A percentile compares a stretch with the other conserved stretches of the same genome.
Evolutionary conservation across 2,797 vertebrate species (phyloP).

Genomic region (Anolis apletophallus): DNA sequence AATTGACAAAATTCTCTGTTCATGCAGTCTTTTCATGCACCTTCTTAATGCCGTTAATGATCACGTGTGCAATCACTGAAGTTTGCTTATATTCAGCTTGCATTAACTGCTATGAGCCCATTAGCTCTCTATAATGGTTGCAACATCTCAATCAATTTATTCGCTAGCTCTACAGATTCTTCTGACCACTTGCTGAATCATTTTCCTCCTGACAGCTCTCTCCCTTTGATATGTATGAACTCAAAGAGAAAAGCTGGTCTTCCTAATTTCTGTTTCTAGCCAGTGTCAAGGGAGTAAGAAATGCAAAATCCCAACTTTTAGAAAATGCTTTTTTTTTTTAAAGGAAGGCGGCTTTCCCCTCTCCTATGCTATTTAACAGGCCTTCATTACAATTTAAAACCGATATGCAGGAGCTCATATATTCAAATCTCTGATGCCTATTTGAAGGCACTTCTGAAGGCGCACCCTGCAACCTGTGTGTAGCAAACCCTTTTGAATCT

Average conservation of each 20-base stretch:
- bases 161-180: conserved; percentile 38
- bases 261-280: conserved; percentile 73
- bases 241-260: conserved; percentile 69
- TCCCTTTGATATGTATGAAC: conserved; percentile 77
- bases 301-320: conserved; percentile 37
- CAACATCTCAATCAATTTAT: conserved; percentile 72
- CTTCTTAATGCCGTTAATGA: neutral
- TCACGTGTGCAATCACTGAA: neutral
- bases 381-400: conserved; percentile 79
- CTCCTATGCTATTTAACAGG: conserved; percentile 79
- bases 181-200: conserved; percentile 55
- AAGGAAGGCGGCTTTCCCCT: conserved; percentile 26
- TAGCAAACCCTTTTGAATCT: conserved; percentile 82
- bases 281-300: conserved; percentile 69
- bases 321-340: conserved; percentile 66
- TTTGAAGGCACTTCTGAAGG: conserved; percentile 83
- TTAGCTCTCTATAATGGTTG: neutral
- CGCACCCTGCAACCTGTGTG: conserved; percentile 81
- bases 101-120: neutral
- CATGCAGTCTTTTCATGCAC: neutral
- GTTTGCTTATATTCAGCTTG: neutral
- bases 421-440: conserved; percentile 81
- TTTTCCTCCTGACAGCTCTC: conserved; percentile 63
- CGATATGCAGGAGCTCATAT: conserved; percentile 78
- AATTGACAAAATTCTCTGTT: neutral